Percentiles rank a stretch among this genome's conserved stretches.
Conservation (phyloP, 1,140 invertebrate species). For the Halesus radiatus region DNA sequence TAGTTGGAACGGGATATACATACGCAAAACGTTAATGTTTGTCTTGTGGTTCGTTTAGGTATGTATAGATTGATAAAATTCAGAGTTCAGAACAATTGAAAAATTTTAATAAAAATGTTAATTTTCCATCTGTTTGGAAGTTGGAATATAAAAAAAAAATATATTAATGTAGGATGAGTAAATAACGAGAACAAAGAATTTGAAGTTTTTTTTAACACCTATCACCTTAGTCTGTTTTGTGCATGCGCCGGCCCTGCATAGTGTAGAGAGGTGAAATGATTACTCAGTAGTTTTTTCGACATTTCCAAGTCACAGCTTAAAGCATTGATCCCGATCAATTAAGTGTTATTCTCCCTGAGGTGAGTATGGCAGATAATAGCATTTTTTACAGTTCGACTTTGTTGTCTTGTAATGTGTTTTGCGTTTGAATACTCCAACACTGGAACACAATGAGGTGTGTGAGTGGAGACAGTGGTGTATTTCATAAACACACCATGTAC, state of each 20-base stretch:
- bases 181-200: too few species aligned
- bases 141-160: too few species aligned
- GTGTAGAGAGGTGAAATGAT: not conserved
- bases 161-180: too few species aligned
- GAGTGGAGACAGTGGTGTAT: not conserved
- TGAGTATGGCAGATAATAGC: not conserved
- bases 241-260: not conserved
- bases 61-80: too few species aligned
- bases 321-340: not conserved
- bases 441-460: not conserved
- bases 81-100: too few species aligned
- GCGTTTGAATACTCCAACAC: not conserved
- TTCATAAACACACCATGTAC: not conserved
- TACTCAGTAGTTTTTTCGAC: not conserved
- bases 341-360: not conserved
- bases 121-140: too few species aligned
- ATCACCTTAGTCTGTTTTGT: too few species aligned
- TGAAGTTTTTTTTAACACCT: too few species aligned
- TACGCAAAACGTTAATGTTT: too few species aligned
- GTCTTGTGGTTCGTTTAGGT: too few species aligned
- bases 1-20: too few species aligned
- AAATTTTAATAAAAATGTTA: too few species aligned
- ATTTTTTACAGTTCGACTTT: not conserved
- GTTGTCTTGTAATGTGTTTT: slow-evolving; percentile 2
- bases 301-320: not conserved